These are phyloP conservation scores for Troides aeacus DNA, from an alignment of 2,888 invertebrate species.

Conservation along the genomic window DNA sequence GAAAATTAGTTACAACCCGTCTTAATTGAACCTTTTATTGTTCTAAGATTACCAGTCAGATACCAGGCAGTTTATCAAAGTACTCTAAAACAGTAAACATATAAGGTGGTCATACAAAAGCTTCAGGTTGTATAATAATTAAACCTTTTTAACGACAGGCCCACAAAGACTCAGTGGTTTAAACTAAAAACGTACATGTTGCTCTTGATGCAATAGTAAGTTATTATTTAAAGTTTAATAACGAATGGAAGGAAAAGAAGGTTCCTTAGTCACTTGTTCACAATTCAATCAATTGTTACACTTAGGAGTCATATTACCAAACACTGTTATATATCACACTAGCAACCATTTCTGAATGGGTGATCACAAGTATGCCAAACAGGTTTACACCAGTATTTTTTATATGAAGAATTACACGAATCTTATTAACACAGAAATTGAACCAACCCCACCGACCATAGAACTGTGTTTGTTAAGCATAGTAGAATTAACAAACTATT, in stretches of 20 bases:
- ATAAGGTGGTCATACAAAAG: background rate
- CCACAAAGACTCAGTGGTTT: background rate
- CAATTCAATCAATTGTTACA: background rate
- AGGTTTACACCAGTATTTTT: background rate
- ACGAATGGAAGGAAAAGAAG: too few species aligned
- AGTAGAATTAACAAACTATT: too few species aligned
- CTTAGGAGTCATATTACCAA: background rate
- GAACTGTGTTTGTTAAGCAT: too few species aligned
- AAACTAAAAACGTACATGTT: too few species aligned
- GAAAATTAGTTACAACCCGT: conserved; percentile 6
- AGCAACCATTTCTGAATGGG: background rate
- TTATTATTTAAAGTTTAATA: background rate
- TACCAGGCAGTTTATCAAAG: too few species aligned
- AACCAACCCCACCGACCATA: background rate
- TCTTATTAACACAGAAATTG: background rate
- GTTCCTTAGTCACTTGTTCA: background rate
- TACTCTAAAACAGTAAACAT: background rate
- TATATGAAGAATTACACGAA: background rate
- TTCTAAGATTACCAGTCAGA: background rate
- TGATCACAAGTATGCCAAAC: background rate
- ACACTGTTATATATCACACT: background rate
- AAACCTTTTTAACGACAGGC: background rate
- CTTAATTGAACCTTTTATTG: conserved; percentile 13
- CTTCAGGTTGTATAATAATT: background rate
- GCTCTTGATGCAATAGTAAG: too few species aligned